Conservation (phyloP, 2,888 invertebrate genomes). For the Ypsolopha scabrella region DNA sequence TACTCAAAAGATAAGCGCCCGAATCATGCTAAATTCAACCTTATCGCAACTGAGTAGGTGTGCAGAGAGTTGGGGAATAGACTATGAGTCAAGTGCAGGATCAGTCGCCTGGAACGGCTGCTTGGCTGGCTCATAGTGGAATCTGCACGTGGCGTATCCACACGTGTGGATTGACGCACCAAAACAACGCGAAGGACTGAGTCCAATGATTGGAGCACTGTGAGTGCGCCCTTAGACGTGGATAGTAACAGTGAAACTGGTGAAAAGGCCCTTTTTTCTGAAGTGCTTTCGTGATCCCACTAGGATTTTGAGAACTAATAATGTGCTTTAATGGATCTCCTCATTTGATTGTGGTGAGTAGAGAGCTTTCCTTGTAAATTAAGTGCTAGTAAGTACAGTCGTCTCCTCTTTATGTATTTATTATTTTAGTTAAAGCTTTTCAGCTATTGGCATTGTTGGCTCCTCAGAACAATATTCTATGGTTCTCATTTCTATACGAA, state of each 20-base stretch:
- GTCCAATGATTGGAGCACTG: background rate
- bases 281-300: background rate
- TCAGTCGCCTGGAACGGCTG: conserved; percentile 53
- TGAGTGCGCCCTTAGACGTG: background rate
- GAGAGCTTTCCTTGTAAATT: background rate
- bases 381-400: too few relatives aligned
- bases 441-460: too few relatives aligned
- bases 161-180: conserved; percentile 46
- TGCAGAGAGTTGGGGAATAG: background rate
- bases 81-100: conserved; percentile 59
- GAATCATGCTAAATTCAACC: too few relatives aligned
- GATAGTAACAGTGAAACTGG: background rate
- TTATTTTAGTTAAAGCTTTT: too few relatives aligned
- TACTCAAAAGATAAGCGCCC: too few relatives aligned
- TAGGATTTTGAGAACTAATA: background rate
- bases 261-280: background rate
- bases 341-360: background rate
- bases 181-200: conserved; percentile 19
- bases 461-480: too few relatives aligned
- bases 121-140: conserved; percentile 36
- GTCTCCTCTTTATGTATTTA: too few relatives aligned
- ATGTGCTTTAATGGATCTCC: background rate
- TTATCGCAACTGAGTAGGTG: too few relatives aligned
- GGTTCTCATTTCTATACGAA: too few relatives aligned
- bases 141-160: conserved; percentile 46